phyloP scores from a whole-genome alignment of 2,113 vertebrate genomes.

The Cyprinodon variegatus region DNA sequence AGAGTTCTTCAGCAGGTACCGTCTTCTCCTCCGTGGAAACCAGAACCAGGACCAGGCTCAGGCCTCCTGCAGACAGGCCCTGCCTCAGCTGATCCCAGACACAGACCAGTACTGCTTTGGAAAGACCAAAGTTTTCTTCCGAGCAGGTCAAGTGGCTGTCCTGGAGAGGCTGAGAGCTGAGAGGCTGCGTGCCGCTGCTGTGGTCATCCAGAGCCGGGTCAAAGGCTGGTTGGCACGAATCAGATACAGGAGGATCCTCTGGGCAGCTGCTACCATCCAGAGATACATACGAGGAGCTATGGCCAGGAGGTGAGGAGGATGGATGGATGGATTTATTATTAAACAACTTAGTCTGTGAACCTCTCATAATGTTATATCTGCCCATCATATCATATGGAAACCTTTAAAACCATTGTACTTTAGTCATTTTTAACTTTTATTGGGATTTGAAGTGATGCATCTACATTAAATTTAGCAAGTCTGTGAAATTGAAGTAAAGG shows the following conservation, averaged over 20 bases:
- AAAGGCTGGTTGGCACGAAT: slow-evolving; percentile 77
- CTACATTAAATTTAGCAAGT: background rate
- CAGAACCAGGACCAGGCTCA: slow-evolving; percentile 38
- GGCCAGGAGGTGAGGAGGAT: slow-evolving; percentile 72
- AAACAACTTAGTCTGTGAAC: background rate
- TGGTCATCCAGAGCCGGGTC: slow-evolving; percentile 77
- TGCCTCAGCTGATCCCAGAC: slow-evolving; percentile 76
- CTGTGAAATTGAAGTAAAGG: too few species aligned
- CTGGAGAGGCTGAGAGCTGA: slow-evolving; percentile 78
- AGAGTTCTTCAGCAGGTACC: slow-evolving; percentile 81
- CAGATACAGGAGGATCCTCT: slow-evolving; percentile 30
- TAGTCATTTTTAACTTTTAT: background rate
- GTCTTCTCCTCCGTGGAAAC: slow-evolving; percentile 67
- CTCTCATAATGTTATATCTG: background rate
- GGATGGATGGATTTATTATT: background rate
- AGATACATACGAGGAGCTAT: slow-evolving; percentile 74
- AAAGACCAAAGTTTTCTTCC: slow-evolving; percentile 79
- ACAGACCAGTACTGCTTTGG: slow-evolving; percentile 77
- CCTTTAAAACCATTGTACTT: background rate
- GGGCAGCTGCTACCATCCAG: slow-evolving; percentile 72
- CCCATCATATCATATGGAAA: background rate
- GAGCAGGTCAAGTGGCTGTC: slow-evolving; percentile 79
- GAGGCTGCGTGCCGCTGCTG: slow-evolving; percentile 68
- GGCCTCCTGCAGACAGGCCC: slow-evolving; percentile 59
- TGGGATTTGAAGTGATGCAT: background rate